Conservation (phyloP, 2,797 vertebrate genomes). For the Chelidonichthys spinosus region DNA sequence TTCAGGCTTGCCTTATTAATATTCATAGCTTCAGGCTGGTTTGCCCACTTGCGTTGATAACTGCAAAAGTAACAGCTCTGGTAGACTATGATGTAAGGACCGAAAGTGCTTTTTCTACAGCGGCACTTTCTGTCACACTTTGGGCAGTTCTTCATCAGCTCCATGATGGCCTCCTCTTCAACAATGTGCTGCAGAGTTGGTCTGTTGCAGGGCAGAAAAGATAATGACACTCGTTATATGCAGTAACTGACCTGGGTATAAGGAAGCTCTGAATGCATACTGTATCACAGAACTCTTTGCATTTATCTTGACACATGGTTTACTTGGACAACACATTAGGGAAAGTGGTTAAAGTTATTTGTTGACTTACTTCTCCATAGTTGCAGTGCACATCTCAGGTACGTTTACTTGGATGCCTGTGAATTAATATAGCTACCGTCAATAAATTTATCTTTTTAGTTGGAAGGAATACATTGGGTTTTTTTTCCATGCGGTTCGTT, state of each 20-base stretch:
- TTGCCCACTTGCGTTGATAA: slow-evolving; percentile 43
- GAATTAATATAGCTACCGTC: not conserved
- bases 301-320: not conserved
- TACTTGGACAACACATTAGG: not conserved
- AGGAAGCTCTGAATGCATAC: not conserved
- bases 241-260: not conserved
- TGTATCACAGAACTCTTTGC: not conserved
- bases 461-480: not conserved
- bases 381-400: not conserved
- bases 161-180: slow-evolving; percentile 45
- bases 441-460: not conserved
- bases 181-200: slow-evolving; percentile 32
- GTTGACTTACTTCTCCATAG: slow-evolving; percentile 21
- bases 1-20: not conserved
- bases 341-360: not conserved
- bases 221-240: not conserved
- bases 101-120: not conserved
- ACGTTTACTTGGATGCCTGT: slow-evolving; percentile 22
- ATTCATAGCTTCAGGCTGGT: slow-evolving; percentile 24
- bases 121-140: slow-evolving; percentile 35
- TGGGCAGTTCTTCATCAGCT: slow-evolving; percentile 39
- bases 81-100: slow-evolving; percentile 32
- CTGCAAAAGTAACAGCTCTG: slow-evolving; percentile 50
- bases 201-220: slow-evolving; percentile 10
- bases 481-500: no score